Base-by-base conservation (phyloP, 2,113 vertebrate genomes). In the Hypanus sabinus region DNA sequence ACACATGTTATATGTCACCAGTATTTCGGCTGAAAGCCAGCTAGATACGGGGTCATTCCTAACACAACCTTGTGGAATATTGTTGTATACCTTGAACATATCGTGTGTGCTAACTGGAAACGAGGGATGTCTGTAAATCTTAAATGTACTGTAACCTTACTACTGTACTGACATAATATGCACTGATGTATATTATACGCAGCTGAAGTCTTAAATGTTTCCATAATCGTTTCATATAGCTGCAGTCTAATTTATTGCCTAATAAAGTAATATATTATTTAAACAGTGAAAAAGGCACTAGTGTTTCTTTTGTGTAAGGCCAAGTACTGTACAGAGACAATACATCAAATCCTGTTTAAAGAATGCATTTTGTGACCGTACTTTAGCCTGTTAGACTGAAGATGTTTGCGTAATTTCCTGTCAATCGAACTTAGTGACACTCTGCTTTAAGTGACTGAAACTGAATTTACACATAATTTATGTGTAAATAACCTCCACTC, bases 221-320 rank as follows among this genome's bases (percentile, higher is more conserved):
- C 68, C 91, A 73, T 93, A 55, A 93, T 93, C 70, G 11, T 93
- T 73, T 71, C 91, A 73, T 55, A 93, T 93, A 46, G 90, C 68
- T 93, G 38, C 36, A 73, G 91, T n/a, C 91, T 93, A 93, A 93
- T 55, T 93, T 93, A 93, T 93, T 93, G 91, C 70, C 91, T 55
- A 93, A 93, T 93, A 93, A 93, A 93, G 12, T 93, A 93, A 93
- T 73, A 93, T 93, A 93, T 93, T 93, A 93, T 93, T 93, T 93
- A 93, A 93, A 73, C 91, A 75, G 91, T 55, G 11, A 75, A 46
- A 30, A 38, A 75, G 38, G 27, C 30, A 22, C 36, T 11, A 24
- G 22, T 75, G 11, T 46, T 46, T 93, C 5, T 36, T 73, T 93
- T 93, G 70, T 60, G 33, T 3, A 22, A 27, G 38, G 11, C 5